A percentile compares a stretch with the other conserved stretches of the same genome.
These are phyloP conservation scores for Leuciscus idus DNA, from an alignment of 2,113 vertebrate species.

Conservation along the genomic window DNA sequence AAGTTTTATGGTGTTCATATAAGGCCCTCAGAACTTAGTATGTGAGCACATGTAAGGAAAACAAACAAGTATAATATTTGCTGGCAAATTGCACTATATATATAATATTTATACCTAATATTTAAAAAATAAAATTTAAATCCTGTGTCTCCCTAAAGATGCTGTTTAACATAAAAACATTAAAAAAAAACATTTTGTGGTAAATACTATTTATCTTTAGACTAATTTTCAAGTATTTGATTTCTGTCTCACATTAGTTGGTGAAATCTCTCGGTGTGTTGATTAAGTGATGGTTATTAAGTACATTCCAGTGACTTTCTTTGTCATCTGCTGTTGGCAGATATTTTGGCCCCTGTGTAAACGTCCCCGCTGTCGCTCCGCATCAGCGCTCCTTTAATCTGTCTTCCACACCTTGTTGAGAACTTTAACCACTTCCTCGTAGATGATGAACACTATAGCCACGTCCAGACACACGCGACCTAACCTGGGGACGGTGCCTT, in stretches of 20 bases:
- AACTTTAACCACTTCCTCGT: conserved; percentile 94
- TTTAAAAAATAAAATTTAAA: not conserved
- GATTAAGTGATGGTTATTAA: not conserved
- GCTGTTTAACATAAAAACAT: not conserved
- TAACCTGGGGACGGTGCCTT: conserved; percentile 91
- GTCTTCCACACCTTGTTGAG: conserved; percentile 95
- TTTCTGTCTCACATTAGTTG: conserved; percentile 39
- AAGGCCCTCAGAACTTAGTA: conserved; percentile 6
- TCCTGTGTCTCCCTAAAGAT: conserved; percentile 10
- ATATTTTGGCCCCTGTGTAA: conserved; percentile 3
- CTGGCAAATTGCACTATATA: conserved; percentile 1
- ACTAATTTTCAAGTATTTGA: conserved; percentile 36
- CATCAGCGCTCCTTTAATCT: conserved; percentile 74
- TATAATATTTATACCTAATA: not conserved
- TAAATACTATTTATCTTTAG: not conserved
- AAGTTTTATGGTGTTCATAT: not conserved
- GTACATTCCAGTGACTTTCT: conserved; percentile 16
- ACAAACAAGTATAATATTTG: not conserved
- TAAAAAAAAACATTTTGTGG: not conserved
- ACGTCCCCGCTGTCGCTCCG: not conserved
- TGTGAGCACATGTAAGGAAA: conserved; percentile 17
- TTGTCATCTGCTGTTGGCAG: not conserved
- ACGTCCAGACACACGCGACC: conserved; percentile 94
- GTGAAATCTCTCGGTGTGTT: conserved; percentile 4
- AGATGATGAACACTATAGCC: conserved; percentile 96